Evolutionary conservation across 2,113 vertebrate species (phyloP), one percentile per base, ranked within the genome.

Genomic region (Perognathus longimembris): DNA sequence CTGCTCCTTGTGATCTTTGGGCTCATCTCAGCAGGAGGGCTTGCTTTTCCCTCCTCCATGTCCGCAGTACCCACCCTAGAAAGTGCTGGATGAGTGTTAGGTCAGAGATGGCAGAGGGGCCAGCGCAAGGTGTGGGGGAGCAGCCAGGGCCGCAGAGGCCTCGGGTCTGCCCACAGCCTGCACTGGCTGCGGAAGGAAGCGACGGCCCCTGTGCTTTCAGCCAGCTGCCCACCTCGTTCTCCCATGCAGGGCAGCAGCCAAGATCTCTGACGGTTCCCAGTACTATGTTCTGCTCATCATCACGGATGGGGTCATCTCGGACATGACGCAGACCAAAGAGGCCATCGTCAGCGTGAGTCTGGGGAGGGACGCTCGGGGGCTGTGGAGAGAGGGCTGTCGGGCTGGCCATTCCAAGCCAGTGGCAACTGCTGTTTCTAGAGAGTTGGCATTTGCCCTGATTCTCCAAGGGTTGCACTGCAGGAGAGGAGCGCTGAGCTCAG

Each of bases 311-410:
- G 99, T 99, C 96, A 99, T 99, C 98, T 99, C 99, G 0, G 99
- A 99, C 97, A 99, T 99, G 99, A 98, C 98, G 38, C 99, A 99
- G 97, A 99, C 99, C 91, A 99, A 99, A 98, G 99, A 99, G 97
- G 99, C 99, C 42, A 99, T 99, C 45, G 99, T 99, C 96, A 99
- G 98, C 0, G 99, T 99, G 95, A 98, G 99, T 98, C 32, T 30
- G 28, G 40, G 36, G 59, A 42, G 69, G 54, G 67, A 67, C 64
- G 80, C 14, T 34, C 34, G 11, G 38, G 28, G 66, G 7, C 20
- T 32, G 71, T 34, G 70, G 81, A 64, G 67, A 87, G 69, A 91
- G 40, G 36, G 45, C 63, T 54, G 50, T 54, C 15, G 11, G 50
- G 11, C 50, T 32, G 71, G 70, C 45, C 63, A 59, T 85, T 85